phyloP scores from a whole-genome alignment of 2,113 vertebrate genomes.

The Pelvicachromis taeniatus region DNA sequence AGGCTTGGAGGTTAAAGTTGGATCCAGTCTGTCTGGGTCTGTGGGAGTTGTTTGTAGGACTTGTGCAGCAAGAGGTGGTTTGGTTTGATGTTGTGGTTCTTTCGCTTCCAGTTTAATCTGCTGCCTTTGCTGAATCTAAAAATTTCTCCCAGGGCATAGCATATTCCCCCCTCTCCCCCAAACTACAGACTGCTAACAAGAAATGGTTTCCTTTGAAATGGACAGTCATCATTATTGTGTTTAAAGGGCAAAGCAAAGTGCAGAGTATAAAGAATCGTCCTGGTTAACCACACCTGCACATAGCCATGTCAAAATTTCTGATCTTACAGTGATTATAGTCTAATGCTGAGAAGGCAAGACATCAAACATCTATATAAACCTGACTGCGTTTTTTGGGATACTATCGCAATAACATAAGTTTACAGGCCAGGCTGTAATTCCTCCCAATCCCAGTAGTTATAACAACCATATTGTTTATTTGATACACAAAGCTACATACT shows the following conservation, averaged over 20 bases:
- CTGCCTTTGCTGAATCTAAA: conserved; percentile 26
- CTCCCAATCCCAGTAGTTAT: neutral
- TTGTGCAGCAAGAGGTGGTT: conserved; percentile 24
- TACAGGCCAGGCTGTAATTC: neutral
- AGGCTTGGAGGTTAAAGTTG: conserved; percentile 7
- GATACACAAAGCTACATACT: neutral
- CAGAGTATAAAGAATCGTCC: conserved; percentile 10
- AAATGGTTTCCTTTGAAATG: conserved; percentile 36
- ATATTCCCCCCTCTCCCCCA: conserved; percentile 5
- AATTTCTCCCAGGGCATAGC: neutral
- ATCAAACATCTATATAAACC: neutral
- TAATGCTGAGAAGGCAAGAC: neutral
- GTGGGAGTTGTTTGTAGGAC: conserved; percentile 47
- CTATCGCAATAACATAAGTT: neutral
- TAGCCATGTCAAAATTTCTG: neutral
- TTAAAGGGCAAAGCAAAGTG: conserved; percentile 33
- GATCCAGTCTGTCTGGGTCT: conserved; percentile 42
- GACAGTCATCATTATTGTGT: conserved; percentile 29
- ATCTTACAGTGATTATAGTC: neutral
- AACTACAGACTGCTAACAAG: conserved; percentile 1
- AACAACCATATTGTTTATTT: conserved; percentile 6
- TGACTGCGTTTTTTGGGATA: neutral
- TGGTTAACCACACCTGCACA: conserved; percentile 50
- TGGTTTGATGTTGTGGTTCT: conserved; percentile 52
- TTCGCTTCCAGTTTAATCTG: conserved; percentile 15